These are phyloP conservation scores for Chaenodraco wilsoni DNA, from an alignment of 2,797 vertebrate species.

Conservation along the genomic window DNA sequence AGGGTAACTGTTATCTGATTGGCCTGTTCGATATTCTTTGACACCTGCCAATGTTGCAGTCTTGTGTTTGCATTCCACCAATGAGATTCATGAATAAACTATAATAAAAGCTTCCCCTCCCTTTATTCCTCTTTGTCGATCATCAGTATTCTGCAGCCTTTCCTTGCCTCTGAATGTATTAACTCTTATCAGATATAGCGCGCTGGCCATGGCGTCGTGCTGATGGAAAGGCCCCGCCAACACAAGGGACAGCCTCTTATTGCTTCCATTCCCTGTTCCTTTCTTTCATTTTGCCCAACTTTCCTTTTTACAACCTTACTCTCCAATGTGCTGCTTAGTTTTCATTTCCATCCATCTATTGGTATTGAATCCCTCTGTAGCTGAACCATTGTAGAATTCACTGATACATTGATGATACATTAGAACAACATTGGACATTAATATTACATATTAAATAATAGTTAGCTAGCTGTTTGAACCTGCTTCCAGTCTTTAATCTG, in stretches of 20 bases:
- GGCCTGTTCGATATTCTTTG: constrained; percentile 46
- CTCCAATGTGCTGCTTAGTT: neutral
- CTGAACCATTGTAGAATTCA: neutral
- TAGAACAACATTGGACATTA: neutral
- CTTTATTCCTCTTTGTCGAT: constrained; percentile 32
- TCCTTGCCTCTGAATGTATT: constrained; percentile 59
- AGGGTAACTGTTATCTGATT: constrained; percentile 29
- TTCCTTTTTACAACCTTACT: neutral
- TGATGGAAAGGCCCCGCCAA: constrained; percentile 48
- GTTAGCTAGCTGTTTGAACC: neutral
- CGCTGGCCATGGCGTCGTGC: constrained; percentile 40
- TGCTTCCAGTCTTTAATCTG: no score
- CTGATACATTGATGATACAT: neutral
- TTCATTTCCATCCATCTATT: constrained; percentile 1
- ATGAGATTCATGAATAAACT: constrained; percentile 57
- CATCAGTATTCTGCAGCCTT: constrained; percentile 60
- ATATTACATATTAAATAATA: neutral
- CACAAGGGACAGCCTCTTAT: constrained; percentile 10
- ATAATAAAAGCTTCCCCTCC: constrained; percentile 26
- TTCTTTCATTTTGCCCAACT: constrained; percentile 18
- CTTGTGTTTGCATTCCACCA: constrained; percentile 54
- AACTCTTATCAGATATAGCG: constrained; percentile 71
- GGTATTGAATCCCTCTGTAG: neutral
- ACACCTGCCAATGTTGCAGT: constrained; percentile 52
- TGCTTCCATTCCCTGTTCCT: constrained; percentile 14